A percentile compares a stretch with the other conserved stretches of the same genome.
These are phyloP conservation scores for Cepaea nemoralis DNA, from an alignment of 1,140 invertebrate species.

Conservation along the genomic window DNA sequence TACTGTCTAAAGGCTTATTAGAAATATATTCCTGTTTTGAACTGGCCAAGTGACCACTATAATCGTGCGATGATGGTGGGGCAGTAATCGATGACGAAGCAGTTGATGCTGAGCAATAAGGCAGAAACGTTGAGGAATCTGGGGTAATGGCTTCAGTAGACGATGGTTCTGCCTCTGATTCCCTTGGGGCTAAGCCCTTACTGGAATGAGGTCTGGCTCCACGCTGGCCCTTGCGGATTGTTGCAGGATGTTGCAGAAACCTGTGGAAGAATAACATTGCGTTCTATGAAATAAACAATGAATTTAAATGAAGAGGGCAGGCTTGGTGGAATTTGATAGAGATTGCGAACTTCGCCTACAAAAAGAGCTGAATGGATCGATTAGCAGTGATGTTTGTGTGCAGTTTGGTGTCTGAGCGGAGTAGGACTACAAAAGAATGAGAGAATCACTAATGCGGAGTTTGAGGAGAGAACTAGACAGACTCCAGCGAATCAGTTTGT, in stretches of 20 bases:
- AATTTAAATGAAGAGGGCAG: no score
- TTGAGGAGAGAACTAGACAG: no score
- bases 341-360: no score
- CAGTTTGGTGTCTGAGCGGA: no score
- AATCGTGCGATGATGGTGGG: background rate
- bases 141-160: background rate
- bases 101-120: background rate
- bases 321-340: no score
- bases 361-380: no score
- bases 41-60: background rate
- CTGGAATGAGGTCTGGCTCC: conserved; percentile 62
- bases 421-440: no score
- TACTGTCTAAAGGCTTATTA: background rate
- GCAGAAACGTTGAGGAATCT: background rate
- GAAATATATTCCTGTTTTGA: background rate
- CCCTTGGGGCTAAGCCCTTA: background rate
- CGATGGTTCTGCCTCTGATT: background rate
- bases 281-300: no score
- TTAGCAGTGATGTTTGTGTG: no score
- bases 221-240: conserved; percentile 66
- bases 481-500: no score
- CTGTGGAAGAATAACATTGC: conserved; percentile 36
- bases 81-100: background rate
- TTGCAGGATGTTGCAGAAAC: conserved; percentile 63
- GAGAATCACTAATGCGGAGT: no score